These are phyloP conservation scores for Pseudochirops cupreus DNA, from an alignment of 2,797 vertebrate genomes.

Conservation along the genomic window DNA sequence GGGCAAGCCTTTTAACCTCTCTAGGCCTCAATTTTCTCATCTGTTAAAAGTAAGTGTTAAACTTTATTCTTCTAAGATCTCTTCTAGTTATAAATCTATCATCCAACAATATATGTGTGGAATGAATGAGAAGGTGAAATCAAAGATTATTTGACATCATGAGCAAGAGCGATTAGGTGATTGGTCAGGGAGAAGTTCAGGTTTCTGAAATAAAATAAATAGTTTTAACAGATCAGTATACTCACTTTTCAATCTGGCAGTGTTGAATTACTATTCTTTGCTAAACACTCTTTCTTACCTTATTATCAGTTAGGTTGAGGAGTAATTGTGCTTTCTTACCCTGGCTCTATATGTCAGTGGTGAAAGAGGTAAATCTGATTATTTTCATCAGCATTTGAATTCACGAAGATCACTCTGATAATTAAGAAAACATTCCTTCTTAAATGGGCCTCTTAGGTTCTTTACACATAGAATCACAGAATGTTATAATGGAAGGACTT, in stretches of 20 bases:
- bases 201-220: conserved; percentile 14
- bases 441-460: background rate
- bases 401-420: background rate
- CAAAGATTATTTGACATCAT: background rate
- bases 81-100: background rate
- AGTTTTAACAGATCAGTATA: background rate
- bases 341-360: background rate
- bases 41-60: background rate
- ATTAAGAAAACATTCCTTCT: background rate
- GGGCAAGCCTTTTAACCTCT: background rate
- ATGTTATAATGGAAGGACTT: background rate
- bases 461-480: background rate
- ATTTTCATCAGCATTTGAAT: background rate
- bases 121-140: conserved; percentile 21
- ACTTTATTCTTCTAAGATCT: background rate
- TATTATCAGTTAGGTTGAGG: conserved; percentile 13
- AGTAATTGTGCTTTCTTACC: background rate
- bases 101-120: background rate
- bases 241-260: background rate
- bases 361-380: background rate
- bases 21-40: background rate
- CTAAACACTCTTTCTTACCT: background rate
- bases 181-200: background rate
- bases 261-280: background rate
- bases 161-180: background rate